phyloP scores from a whole-genome alignment of 2,888 invertebrate genomes.

The Elmis aenea region DNA sequence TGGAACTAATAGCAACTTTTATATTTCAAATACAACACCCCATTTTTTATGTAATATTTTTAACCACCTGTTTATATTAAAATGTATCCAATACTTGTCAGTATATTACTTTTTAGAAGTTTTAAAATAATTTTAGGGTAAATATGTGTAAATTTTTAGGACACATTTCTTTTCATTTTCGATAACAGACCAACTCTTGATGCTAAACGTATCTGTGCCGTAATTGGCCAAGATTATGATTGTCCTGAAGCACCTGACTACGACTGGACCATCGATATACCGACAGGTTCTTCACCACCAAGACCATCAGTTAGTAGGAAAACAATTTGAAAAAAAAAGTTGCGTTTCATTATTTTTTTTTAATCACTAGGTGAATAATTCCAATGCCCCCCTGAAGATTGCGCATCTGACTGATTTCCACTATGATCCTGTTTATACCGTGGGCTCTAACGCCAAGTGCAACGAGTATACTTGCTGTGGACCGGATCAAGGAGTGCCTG shows the following conservation, averaged over 20 bases:
- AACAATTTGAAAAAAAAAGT: no score
- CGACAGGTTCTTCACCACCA: background rate
- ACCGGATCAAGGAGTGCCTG: slow-evolving; percentile 50
- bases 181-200: slow-evolving; percentile 50
- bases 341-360: no score
- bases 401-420: slow-evolving; percentile 76
- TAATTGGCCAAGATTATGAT: slow-evolving; percentile 48
- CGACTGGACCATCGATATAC: background rate
- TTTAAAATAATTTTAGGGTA: no score
- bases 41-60: no score
- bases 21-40: no score
- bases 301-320: background rate
- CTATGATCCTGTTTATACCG: slow-evolving; percentile 68
- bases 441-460: slow-evolving; percentile 64
- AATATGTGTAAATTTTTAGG: no score
- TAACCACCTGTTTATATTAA: no score
- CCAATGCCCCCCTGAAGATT: slow-evolving; percentile 40
- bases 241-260: no score
- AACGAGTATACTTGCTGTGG: slow-evolving; percentile 78
- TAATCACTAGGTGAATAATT: no score
- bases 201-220: slow-evolving; percentile 52
- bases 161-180: slow-evolving; percentile 56
- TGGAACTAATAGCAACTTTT: no score
- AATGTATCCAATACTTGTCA: no score
- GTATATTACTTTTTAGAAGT: no score